phyloP scores from a whole-genome alignment of 2,797 vertebrate genomes.

The Darevskia nairensis region DNA sequence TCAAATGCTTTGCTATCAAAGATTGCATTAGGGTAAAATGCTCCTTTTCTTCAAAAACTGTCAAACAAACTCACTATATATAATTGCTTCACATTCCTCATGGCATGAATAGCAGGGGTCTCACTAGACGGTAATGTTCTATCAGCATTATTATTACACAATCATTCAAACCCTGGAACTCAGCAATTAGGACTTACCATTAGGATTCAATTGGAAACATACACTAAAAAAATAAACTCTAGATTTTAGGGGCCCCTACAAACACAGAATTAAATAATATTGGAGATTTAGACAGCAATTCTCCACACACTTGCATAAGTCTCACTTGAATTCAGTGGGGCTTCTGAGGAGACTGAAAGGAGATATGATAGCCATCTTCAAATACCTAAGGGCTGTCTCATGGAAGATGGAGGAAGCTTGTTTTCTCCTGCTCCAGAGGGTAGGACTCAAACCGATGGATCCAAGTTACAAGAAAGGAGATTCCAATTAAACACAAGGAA shows the following conservation, averaged over 20 bases:
- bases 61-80: constrained; percentile 1
- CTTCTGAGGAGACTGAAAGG: background rate
- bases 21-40: constrained; percentile 27
- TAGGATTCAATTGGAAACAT: background rate
- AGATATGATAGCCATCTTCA: too few relatives aligned
- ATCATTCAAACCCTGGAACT: background rate
- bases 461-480: too few relatives aligned
- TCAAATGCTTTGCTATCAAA: constrained; percentile 17
- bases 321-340: background rate
- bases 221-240: background rate
- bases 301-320: background rate
- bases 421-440: too few relatives aligned
- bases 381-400: too few relatives aligned
- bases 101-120: rapidly evolving
- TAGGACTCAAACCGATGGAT: too few relatives aligned
- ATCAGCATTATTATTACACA: background rate
- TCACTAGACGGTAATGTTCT: background rate
- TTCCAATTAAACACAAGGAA: too few relatives aligned
- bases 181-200: background rate
- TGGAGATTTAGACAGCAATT: background rate
- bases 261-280: too few relatives aligned
- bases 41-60: constrained; percentile 36
- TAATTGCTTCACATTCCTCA: constrained; percentile 16
- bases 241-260: background rate
- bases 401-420: too few relatives aligned